Evolutionary conservation across 2,888 invertebrate genomes (phyloP).

Genomic region (Lissonota sp.): DNA sequence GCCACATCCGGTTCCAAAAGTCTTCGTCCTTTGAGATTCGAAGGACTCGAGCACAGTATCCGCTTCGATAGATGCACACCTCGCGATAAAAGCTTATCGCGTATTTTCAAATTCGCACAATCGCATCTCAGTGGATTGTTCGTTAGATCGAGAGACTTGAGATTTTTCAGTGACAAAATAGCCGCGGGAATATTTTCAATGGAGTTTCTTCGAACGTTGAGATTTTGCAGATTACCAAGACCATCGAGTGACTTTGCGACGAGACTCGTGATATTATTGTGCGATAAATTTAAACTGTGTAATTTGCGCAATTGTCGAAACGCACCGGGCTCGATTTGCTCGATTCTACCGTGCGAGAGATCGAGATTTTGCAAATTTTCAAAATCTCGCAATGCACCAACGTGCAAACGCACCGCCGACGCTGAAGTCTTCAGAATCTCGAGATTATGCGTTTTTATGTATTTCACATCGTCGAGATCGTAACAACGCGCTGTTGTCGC

Average conservation of each 20-base stretch:
- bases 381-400: conserved; percentile 81
- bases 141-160: conserved; percentile 88
- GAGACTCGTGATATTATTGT: conserved; percentile 86
- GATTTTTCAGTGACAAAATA: conserved; percentile 85
- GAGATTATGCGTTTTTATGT: conserved; percentile 74
- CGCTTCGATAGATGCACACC: conserved; percentile 80
- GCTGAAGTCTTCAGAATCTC: conserved; percentile 70
- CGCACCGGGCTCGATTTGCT: conserved; percentile 85
- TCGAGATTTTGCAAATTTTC: conserved; percentile 87
- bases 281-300: conserved; percentile 86
- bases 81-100: conserved; percentile 86
- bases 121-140: conserved; percentile 90
- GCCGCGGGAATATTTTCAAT: conserved; percentile 87
- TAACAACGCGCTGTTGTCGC: conserved; percentile 73
- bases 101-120: conserved; percentile 88
- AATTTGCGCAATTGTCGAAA: conserved; percentile 86
- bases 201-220: conserved; percentile 88
- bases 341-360: conserved; percentile 87
- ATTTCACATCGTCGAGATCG: conserved; percentile 75
- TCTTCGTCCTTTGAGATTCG: conserved; percentile 84
- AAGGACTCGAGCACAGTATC: conserved; percentile 86
- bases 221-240: conserved; percentile 86
- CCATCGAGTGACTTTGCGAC: conserved; percentile 84
- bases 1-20: conserved; percentile 86
- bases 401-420: conserved; percentile 63